Conservation (phyloP, 2,113 vertebrate species). For the Odocoileus hemionus region DNA sequence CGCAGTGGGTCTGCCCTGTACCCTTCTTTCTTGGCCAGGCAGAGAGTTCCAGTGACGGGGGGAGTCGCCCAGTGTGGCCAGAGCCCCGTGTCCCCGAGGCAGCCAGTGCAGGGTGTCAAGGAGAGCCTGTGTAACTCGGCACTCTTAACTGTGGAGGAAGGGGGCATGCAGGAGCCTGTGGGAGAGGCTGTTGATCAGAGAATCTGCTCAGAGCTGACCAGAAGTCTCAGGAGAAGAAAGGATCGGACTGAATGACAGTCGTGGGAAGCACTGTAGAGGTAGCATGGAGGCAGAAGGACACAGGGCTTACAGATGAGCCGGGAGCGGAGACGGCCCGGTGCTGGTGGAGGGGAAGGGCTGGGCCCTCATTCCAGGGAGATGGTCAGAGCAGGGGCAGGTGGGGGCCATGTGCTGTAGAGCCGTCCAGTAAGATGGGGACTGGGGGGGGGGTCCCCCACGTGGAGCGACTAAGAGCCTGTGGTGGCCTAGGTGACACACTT, state of each 20-base stretch:
- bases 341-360: neutral
- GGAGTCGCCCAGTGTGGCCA: rapidly evolving
- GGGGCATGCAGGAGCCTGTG: rapidly evolving
- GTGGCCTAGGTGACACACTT: neutral
- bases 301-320: neutral
- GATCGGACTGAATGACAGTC: neutral
- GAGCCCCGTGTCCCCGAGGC: neutral
- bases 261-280: rapidly evolving
- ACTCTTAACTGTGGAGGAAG: neutral
- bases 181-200: neutral
- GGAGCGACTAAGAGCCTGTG: neutral
- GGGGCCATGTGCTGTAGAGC: neutral
- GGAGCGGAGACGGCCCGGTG: rapidly evolving
- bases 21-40: neutral
- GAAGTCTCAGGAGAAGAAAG: neutral
- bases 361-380: neutral
- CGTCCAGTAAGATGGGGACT: neutral
- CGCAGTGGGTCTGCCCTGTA: neutral
- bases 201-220: neutral
- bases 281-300: rapidly evolving
- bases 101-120: neutral
- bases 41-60: neutral
- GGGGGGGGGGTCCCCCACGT: too few species aligned
- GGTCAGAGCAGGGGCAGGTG: neutral
- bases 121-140: neutral